Base-by-base conservation (phyloP, 2,797 vertebrate genomes). In the Microcaecilia unicolor region DNA sequence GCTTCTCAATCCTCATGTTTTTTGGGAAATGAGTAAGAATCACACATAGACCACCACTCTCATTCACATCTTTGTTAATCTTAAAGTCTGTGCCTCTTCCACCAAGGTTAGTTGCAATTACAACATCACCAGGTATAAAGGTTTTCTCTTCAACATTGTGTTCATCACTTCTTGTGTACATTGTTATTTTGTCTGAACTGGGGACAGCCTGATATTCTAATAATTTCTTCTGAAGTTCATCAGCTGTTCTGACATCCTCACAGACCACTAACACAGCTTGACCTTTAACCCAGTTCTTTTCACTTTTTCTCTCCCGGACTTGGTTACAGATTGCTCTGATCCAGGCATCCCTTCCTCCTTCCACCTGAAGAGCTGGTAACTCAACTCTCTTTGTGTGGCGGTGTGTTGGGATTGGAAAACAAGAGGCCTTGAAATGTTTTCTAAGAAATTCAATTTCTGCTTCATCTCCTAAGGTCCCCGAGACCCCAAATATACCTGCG, bases 41-140 rank as follows among this genome's bases (percentile, higher is more conserved):
- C 5, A 80, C 73, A 20, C 73, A 64, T n/a, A 72, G 27, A 7
- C 66, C 66, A 22, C 67, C 58, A 24, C 34, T 61, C 3, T 32
- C 25, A 25, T 56, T 68, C 14, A 72, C 67, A 19, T 67, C 8
- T 11, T 63, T 21, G 7, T 64, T 57, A 15, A 72, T 60, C 27
- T 61, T 57, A 6, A 75, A 54, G 41, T 75, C 34, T 18, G 64
- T 69, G 10, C 62, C 46, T 26, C 74, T 48, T 31, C 76, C 76
- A 31, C 72, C 72, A 2, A 80, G 55, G 21, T 81, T 81, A 28
- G 76, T 80, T 18, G 75, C 67, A 22, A 81, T 43, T 9, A 83
- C 65, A 13, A 76, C 57, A 0, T 66, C 36, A 34, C 64, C 70
- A 4, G 28, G 28, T 3, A 43, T 3, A 16, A 79, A 51, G 1